phyloP scores from a whole-genome alignment of 1,140 invertebrate species.

The Parasteatoda tepidariorum region DNA sequence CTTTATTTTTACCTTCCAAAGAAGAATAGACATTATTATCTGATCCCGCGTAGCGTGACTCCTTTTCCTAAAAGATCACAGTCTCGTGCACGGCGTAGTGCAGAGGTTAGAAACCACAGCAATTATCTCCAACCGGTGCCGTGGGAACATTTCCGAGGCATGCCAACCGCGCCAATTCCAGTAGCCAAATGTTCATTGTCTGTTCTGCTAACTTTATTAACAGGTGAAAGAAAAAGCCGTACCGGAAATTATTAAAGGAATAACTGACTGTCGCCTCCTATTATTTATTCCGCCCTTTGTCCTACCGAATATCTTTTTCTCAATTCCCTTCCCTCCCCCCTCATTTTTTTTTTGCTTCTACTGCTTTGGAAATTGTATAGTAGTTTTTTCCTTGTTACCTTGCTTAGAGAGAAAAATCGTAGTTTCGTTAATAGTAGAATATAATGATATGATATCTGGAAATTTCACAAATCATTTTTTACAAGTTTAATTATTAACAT shows the following conservation, averaged over 20 bases:
- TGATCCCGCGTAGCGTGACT: too few relatives aligned
- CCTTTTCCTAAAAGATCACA: too few relatives aligned
- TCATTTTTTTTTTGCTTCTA: not conserved
- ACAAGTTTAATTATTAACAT: too few relatives aligned
- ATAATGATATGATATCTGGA: too few relatives aligned
- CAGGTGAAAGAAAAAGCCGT: constrained; percentile 14
- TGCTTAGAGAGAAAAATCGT: too few relatives aligned
- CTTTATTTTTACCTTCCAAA: too few relatives aligned
- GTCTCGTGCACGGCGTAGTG: constrained; percentile 33
- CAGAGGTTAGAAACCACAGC: constrained; percentile 25
- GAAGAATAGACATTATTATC: too few relatives aligned
- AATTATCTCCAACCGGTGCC: constrained; percentile 19
- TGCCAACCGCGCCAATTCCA: constrained; percentile 28
- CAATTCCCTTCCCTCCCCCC: not conserved
- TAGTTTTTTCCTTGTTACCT: too few relatives aligned
- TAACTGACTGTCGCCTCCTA: not conserved
- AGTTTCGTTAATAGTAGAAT: too few relatives aligned
- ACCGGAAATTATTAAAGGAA: constrained; percentile 52
- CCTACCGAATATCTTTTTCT: not conserved
- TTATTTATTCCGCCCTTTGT: not conserved
- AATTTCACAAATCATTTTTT: too few relatives aligned
- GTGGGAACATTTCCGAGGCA: constrained; percentile 13
- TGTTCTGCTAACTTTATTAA: constrained; percentile 39
- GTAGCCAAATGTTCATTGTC: constrained; percentile 33
- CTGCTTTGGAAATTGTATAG: too few relatives aligned